A percentile compares a stretch with the other conserved stretches of the same genome.
Conservation (phyloP, 2,113 vertebrate genomes). For the Mesitornis unicolor region DNA sequence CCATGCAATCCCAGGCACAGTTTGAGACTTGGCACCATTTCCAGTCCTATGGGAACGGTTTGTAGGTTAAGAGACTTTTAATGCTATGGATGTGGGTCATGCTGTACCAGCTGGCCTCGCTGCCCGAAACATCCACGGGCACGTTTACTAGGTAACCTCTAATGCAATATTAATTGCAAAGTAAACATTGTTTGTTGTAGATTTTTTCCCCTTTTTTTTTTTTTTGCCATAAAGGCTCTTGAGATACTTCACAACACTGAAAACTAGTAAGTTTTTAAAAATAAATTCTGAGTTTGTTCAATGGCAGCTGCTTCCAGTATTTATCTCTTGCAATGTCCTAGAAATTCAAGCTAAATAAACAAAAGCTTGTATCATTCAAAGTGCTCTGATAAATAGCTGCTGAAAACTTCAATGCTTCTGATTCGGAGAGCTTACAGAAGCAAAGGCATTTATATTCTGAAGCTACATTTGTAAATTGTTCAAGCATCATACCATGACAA, state of each 20-base stretch:
- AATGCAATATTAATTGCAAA: not conserved
- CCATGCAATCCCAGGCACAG: not conserved
- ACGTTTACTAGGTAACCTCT: not conserved
- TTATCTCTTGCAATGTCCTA: not conserved
- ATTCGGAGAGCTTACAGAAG: constrained; percentile 16
- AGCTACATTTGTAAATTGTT: constrained; percentile 15
- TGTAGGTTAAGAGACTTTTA: constrained; percentile 34
- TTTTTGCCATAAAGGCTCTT: not conserved
- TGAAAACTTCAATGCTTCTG: constrained; percentile 1
- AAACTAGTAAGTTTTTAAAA: not conserved
- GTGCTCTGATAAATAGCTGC: constrained; percentile 12
- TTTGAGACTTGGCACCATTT: not conserved
- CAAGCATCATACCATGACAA: not conserved
- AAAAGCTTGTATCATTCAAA: not conserved
- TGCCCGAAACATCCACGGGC: not conserved
- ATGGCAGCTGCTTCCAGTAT: not conserved
- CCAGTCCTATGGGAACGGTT: constrained; percentile 10
- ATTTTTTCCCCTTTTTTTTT: rapidly evolving
- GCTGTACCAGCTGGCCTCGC: not conserved
- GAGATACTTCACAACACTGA: not conserved
- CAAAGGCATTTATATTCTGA: constrained; percentile 7
- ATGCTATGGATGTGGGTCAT: constrained; percentile 35
- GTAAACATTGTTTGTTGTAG: not conserved
- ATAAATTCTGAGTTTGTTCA: not conserved
- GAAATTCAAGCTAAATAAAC: constrained; percentile 34